These are phyloP conservation scores for Alloscopus bannaensis DNA, from an alignment of 2,888 invertebrate species.

Conservation along the genomic window DNA sequence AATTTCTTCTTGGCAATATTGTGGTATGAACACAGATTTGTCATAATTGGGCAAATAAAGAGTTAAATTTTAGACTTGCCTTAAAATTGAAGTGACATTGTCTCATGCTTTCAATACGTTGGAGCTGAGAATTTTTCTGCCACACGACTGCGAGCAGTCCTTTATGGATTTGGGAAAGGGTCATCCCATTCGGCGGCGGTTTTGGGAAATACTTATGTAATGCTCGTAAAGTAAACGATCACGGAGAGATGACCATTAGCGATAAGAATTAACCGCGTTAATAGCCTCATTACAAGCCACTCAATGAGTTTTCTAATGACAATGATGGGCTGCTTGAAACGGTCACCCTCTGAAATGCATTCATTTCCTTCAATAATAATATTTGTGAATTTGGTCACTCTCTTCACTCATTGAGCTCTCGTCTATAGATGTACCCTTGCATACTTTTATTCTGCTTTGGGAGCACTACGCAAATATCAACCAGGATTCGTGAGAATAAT, in stretches of 20 bases:
- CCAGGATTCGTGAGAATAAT: no score
- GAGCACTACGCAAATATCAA: no score
- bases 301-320: constrained; percentile 63
- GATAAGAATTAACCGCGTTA: constrained; percentile 72
- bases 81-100: no score
- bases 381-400: constrained; percentile 48
- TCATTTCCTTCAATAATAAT: constrained; percentile 42
- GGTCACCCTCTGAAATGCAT: constrained; percentile 35
- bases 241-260: constrained; percentile 69
- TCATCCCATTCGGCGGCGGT: constrained; percentile 24
- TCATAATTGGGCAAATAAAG: no score
- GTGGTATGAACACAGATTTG: no score
- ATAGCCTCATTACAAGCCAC: constrained; percentile 71
- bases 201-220: constrained; percentile 37
- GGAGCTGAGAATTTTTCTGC: background rate
- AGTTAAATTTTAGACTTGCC: no score
- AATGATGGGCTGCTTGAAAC: constrained; percentile 49
- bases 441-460: no score
- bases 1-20: no score
- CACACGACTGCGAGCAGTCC: background rate
- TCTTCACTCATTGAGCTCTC: background rate
- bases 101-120: no score
- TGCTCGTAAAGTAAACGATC: constrained; percentile 68
- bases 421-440: background rate
- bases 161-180: constrained; percentile 5